These are phyloP conservation scores for Cydia splendana DNA, from an alignment of 1,140 invertebrate species.

Conservation along the genomic window DNA sequence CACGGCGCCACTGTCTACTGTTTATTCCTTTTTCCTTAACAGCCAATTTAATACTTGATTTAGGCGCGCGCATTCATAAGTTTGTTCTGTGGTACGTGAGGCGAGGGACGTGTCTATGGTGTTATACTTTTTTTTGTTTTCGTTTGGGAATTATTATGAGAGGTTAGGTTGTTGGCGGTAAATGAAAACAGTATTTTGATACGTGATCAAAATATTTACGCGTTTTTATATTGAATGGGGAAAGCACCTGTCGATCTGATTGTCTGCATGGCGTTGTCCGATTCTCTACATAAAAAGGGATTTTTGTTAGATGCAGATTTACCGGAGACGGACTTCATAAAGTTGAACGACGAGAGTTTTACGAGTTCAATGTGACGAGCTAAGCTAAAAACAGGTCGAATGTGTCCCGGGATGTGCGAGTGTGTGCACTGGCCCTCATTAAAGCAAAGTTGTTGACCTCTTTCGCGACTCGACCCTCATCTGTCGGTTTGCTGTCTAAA, in stretches of 20 bases:
- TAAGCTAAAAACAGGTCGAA: not conserved
- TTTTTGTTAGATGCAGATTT: too few species aligned
- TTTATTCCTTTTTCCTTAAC: not conserved
- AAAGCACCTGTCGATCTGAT: not conserved
- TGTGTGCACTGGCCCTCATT: conserved; percentile 6
- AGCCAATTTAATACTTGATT: not conserved
- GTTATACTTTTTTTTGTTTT: conserved; percentile 11
- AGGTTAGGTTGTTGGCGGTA: conserved; percentile 5
- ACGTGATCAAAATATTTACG: conserved; percentile 11
- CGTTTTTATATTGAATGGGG: not conserved
- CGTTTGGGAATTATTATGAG: conserved; percentile 24
- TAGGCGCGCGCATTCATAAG: not conserved
- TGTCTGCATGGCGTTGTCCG: not conserved
- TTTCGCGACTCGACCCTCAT: conserved; percentile 19
- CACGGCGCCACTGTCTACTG: not conserved
- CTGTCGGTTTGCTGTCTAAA: conserved; percentile 9
- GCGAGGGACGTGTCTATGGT: conserved; percentile 10
- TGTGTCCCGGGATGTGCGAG: not conserved
- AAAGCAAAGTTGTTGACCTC: conserved; percentile 4
- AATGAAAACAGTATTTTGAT: not conserved
- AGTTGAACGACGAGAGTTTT: too few species aligned
- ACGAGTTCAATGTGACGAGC: not conserved
- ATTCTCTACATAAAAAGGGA: not conserved
- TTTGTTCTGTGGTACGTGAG: conserved; percentile 15
- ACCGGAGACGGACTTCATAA: too few species aligned